A percentile compares a stretch with the other conserved stretches of the same genome.
These are phyloP conservation scores for Eretmochelys imbricata DNA, from an alignment of 2,113 vertebrate genomes.

Conservation along the genomic window DNA sequence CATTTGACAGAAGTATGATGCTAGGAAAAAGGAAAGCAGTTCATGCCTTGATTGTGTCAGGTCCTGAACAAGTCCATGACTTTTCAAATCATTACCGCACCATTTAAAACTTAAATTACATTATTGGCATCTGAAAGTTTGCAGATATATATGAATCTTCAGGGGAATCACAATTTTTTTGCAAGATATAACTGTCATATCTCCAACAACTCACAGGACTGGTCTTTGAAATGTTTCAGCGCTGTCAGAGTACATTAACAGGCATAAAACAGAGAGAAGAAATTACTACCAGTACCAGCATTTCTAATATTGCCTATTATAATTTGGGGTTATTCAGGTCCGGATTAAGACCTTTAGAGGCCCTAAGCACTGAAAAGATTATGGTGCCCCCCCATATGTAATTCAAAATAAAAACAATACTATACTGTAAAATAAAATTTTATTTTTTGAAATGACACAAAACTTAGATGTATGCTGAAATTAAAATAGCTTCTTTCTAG, in stretches of 20 bases:
- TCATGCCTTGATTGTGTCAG: background rate
- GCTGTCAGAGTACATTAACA: background rate
- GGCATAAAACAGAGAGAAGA: background rate
- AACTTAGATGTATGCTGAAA: no score
- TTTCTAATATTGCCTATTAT: constrained; percentile 30
- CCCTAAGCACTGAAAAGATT: no score
- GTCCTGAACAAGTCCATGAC: background rate
- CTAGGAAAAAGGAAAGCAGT: background rate
- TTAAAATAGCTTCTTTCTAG: no score
- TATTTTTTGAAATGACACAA: no score
- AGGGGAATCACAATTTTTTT: background rate
- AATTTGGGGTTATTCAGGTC: background rate
- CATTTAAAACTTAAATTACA: background rate
- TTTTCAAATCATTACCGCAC: background rate
- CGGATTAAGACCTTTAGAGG: no score
- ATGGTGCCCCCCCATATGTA: no score
- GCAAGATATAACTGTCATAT: background rate
- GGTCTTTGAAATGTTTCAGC: background rate
- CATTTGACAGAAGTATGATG: constrained; percentile 38
- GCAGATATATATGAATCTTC: background rate
- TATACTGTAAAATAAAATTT: no score
- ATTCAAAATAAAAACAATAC: no score
- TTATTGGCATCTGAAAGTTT: background rate
- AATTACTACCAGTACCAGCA: background rate
- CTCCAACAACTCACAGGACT: background rate